Base-by-base conservation (phyloP, 2,113 vertebrate species). In the Myiopsitta monachus region DNA sequence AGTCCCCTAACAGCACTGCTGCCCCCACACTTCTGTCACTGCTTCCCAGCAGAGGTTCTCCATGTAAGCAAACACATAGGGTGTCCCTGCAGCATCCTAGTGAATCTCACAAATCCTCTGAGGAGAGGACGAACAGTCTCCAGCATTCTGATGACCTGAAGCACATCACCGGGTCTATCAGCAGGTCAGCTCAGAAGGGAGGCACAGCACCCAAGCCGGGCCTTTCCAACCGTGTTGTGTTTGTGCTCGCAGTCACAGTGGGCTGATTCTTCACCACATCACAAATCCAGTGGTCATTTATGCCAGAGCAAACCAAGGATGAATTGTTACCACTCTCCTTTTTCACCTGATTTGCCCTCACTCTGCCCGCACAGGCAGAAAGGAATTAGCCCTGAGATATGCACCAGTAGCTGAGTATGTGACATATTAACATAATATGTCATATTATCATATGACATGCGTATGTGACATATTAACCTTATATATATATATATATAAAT, bases 181-280 rank as follows among this genome's bases (percentile, higher is more conserved):
- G 75, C 83, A 78, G 92, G 89, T 94, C 87, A 89, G 84, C 73
- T 95, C 69, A 93, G 87, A 31, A 90, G 57, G 76, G 91, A 93
- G 86, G 79, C 76, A 90, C 81, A 77, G 28, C 41, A 39, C 76
- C 79, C 94, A 76, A 70, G 72, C 69, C 61, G 59, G 81, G 89
- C 84, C 94, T 69, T 83, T 84, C 76, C 12, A 8, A 21, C 30
- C 11, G 16, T 12, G 0, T 30, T 41, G 18, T 30, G 11, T 24
- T 67, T 41, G 43, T 15, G 30, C 63, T 51, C 18, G 68, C 70
- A 72, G 33, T 51, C 64, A 78, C 0, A 0, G 38, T 39, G 54
- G 14, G 23, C 30, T 88, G 79, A 72, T 36, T 70, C 43, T 92
- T 17, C 43, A 31, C 24, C 0, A 0, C 72, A 61, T 72, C 72